Conservation (phyloP, 2,888 invertebrate genomes). For the Lepidocyrtinus sp. region DNA sequence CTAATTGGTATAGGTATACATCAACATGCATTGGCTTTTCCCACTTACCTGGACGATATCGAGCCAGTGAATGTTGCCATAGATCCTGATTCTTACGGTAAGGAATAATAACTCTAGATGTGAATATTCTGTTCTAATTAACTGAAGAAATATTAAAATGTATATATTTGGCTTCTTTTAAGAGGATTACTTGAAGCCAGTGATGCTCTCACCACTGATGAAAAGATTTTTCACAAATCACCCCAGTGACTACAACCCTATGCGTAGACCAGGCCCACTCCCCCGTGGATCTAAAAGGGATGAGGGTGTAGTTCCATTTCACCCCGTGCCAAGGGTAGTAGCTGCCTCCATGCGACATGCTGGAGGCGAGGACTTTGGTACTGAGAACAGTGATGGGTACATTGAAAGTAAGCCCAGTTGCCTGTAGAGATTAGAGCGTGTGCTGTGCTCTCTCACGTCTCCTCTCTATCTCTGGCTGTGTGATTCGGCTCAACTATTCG, state of each 20-base stretch:
- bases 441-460: no score
- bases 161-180: no score
- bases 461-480: background rate
- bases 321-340: slow-evolving; percentile 59
- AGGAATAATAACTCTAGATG: no score
- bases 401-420: slow-evolving; percentile 46
- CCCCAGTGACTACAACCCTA: slow-evolving; percentile 69
- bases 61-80: no score
- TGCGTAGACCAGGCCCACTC: slow-evolving; percentile 66
- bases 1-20: no score
- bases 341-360: slow-evolving; percentile 47
- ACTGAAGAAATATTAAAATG: no score
- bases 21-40: no score
- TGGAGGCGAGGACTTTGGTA: slow-evolving; percentile 12
- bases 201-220: no score
- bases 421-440: slow-evolving; percentile 10
- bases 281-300: slow-evolving; percentile 63
- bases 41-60: no score
- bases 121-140: no score
- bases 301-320: slow-evolving; percentile 58
- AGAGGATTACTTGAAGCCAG: no score
- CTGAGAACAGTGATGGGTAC: slow-evolving; percentile 40
- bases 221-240: slow-evolving; percentile 68
- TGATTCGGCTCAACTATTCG: background rate
- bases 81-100: no score